Evolutionary conservation across 30 jellyfish, hydroid and myxozoan species (phyloP).

Genomic region (Pseudorhiza aurosa): DNA sequence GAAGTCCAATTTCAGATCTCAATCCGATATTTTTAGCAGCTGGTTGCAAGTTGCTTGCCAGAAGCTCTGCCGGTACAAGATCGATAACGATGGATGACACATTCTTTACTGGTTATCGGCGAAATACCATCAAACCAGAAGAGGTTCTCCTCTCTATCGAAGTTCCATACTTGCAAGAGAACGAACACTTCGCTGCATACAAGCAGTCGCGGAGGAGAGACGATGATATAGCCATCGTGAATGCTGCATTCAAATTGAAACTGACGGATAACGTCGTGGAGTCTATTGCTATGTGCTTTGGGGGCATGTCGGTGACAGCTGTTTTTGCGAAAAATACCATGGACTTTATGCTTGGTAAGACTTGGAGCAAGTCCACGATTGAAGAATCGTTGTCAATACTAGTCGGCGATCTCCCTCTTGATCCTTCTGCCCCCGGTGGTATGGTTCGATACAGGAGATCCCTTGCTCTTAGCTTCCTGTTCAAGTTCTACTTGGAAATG

Average conservation of each 20-base stretch:
- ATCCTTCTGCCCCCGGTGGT: slow-evolving; percentile 46
- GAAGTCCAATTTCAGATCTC: slow-evolving; percentile 41
- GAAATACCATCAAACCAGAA: slow-evolving; percentile 24
- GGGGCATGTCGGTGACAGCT: slow-evolving; percentile 44
- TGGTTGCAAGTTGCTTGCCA: slow-evolving; percentile 17
- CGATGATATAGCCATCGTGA: slow-evolving; percentile 46
- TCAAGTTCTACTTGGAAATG: slow-evolving; percentile 34
- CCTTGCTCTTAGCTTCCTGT: slow-evolving; percentile 33
- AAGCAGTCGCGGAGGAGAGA: slow-evolving; percentile 44
- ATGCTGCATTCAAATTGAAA: slow-evolving; percentile 25
- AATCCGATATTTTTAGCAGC: slow-evolving; percentile 37
- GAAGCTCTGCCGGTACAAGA: neutral
- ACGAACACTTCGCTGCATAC: slow-evolving; percentile 14
- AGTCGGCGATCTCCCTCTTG: slow-evolving; percentile 6
- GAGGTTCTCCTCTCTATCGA: slow-evolving; percentile 29
- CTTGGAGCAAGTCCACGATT: slow-evolving; percentile 25
- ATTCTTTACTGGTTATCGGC: slow-evolving; percentile 32
- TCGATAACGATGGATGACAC: slow-evolving; percentile 21
- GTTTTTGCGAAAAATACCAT: slow-evolving; percentile 36
- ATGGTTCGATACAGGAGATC: slow-evolving; percentile 46
- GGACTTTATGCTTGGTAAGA: slow-evolving; percentile 9
- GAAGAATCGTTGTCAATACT: slow-evolving; percentile 14
- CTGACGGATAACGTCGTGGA: slow-evolving; percentile 22
- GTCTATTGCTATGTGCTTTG: slow-evolving; percentile 20
- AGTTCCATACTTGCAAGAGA: slow-evolving; percentile 28